Base-by-base conservation (phyloP, 2,113 vertebrate species). In the Onychorhynchus coronatus region DNA sequence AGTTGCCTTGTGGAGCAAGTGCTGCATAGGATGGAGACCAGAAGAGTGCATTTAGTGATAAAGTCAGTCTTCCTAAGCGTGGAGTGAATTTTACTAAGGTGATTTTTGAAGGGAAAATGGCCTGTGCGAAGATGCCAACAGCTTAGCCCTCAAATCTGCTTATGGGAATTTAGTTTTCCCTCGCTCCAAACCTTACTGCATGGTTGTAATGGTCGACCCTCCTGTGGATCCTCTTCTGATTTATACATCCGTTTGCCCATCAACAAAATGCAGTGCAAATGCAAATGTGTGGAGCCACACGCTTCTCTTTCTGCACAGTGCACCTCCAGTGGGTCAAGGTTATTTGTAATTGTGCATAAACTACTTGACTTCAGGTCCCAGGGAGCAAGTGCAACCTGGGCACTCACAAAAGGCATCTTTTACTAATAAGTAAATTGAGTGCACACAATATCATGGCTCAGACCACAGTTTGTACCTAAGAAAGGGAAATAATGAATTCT, bases 171-270 rank as follows among this genome's bases (percentile, higher is more conserved):
- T 39, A 80, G 37, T 65, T 73, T 87, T 49, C 20, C 21, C 76
- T 88, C 0, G 0, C 73, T 59, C 39, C 41, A 76, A 53, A 52
- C 1, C 1, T 68, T 65, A 53, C 33, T 50, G 11, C 6, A 2
- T 44, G 16, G 39, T 31, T 66, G 14, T 63, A 58, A 46, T 65
- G 13, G 42, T 23, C 0, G 0, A 55, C 27, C 11, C 19, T 90
- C 71, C n/a, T 52, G 12, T 41, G 58, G 37, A 65, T 79, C 28
- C 13, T 76, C 18, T 73, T 77, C 71, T 72, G 55, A 46, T 92
- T 66, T 66, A 70, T 77, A 37, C 33, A 83, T n/a, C 14, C 71
- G 24, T 82, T 86, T 85, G 15, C 44, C 82, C 50, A 62, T 82
- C 63, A 86, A 5, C 2, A 5, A 88, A 92, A 70, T 80, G 21